These are phyloP conservation scores for Triplophysa bombifrons DNA, from an alignment of 2,797 vertebrate species.

Conservation along the genomic window DNA sequence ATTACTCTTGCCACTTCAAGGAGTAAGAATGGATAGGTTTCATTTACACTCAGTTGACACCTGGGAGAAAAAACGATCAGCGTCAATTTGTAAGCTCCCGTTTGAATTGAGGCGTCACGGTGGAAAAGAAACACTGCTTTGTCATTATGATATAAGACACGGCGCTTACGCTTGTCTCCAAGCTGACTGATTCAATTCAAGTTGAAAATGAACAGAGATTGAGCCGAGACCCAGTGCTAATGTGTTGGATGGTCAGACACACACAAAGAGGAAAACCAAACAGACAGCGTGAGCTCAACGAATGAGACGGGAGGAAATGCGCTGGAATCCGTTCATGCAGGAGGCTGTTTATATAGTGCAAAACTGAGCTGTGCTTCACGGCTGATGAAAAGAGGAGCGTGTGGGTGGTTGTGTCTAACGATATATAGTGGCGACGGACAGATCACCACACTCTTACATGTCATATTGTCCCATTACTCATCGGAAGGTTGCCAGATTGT, in stretches of 20 bases:
- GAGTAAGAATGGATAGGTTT: conserved; percentile 22
- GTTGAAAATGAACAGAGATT: conserved; percentile 6
- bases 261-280: conserved; percentile 20
- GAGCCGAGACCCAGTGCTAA: not conserved
- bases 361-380: not conserved
- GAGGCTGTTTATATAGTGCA: conserved; percentile 34
- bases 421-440: not conserved
- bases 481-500: conserved; percentile 6
- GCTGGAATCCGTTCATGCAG: conserved; percentile 10
- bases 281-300: conserved; percentile 11
- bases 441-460: conserved; percentile 9
- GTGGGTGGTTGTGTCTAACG: not conserved
- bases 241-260: not conserved
- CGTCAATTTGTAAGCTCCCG: conserved; percentile 20
- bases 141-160: conserved; percentile 1
- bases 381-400: not conserved
- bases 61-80: conserved; percentile 23
- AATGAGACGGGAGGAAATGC: conserved; percentile 13
- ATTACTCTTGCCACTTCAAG: conserved; percentile 23
- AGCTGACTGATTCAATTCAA: conserved; percentile 4
- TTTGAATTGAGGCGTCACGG: conserved; percentile 22
- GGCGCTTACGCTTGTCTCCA: not conserved
- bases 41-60: conserved; percentile 32
- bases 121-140: not conserved
- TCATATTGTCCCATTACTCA: not conserved